Conservation (phyloP, 2,888 invertebrate species). For the Gymnosoma rotundatum region DNA sequence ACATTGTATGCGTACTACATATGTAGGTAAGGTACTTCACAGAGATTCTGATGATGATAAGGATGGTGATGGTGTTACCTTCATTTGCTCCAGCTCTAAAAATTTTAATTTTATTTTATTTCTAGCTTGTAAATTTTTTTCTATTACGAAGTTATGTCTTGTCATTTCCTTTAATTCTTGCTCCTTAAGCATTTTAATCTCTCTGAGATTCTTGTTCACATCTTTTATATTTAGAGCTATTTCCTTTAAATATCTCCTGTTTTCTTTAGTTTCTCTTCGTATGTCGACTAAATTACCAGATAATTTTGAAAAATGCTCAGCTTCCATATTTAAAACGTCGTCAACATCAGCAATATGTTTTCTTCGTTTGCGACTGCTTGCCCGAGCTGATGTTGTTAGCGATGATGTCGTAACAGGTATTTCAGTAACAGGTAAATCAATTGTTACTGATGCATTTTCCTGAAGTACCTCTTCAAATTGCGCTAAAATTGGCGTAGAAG, state of each 20-base stretch:
- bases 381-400: neutral
- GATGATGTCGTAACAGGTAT: constrained; percentile 2
- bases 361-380: neutral
- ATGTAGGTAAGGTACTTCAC: neutral
- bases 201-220: neutral
- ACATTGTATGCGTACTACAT: neutral
- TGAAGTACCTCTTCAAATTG: neutral
- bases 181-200: neutral
- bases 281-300: constrained; percentile 2
- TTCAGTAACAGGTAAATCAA: constrained; percentile 5
- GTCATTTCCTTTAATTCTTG: constrained; percentile 4
- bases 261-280: constrained; percentile 2
- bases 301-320: neutral
- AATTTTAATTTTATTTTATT: constrained; percentile 1
- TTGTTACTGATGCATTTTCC: constrained; percentile 6
- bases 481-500: neutral
- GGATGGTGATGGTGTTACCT: neutral
- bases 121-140: constrained; percentile 3
- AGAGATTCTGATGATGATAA: neutral
- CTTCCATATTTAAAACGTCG: constrained; percentile 13
- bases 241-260: constrained; percentile 7
- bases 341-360: constrained; percentile 1
- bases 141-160: constrained; percentile 6
- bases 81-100: constrained; percentile 6
- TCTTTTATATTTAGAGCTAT: constrained; percentile 1